Conservation (phyloP, 2,888 invertebrate species). For the Andricus curvator region DNA sequence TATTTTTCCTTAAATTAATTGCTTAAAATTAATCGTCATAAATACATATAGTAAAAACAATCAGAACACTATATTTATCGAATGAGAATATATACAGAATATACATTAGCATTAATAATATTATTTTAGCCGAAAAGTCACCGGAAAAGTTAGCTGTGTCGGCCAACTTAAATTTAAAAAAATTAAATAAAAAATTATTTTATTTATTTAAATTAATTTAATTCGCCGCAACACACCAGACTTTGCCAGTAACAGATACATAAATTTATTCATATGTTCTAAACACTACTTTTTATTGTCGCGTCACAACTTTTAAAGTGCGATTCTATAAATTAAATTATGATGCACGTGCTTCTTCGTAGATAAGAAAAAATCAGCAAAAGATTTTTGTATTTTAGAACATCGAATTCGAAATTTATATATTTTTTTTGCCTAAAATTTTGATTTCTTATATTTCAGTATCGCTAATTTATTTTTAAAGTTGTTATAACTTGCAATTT, state of each 20-base stretch:
- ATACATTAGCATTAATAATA: background rate
- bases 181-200: no score
- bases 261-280: constrained; percentile 53
- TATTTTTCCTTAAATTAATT: background rate
- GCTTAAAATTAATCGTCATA: background rate
- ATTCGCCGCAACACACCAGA: no score
- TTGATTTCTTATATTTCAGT: background rate
- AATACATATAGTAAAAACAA: background rate
- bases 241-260: no score
- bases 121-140: background rate
- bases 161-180: no score
- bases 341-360: constrained; percentile 2
- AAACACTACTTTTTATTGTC: constrained; percentile 76
- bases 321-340: constrained; percentile 40
- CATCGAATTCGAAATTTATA: background rate
- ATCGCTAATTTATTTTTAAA: background rate
- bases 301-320: constrained; percentile 73
- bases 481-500: background rate
- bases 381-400: background rate
- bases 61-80: background rate
- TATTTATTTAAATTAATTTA: no score
- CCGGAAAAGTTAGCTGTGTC: no score
- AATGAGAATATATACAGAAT: background rate
- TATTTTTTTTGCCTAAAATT: background rate
- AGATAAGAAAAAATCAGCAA: background rate